Percentiles rank a stretch among this genome's conserved stretches.
phyloP scores from a whole-genome alignment of 2,888 invertebrate species.

The Hirtodrosophila histrioides region DNA sequence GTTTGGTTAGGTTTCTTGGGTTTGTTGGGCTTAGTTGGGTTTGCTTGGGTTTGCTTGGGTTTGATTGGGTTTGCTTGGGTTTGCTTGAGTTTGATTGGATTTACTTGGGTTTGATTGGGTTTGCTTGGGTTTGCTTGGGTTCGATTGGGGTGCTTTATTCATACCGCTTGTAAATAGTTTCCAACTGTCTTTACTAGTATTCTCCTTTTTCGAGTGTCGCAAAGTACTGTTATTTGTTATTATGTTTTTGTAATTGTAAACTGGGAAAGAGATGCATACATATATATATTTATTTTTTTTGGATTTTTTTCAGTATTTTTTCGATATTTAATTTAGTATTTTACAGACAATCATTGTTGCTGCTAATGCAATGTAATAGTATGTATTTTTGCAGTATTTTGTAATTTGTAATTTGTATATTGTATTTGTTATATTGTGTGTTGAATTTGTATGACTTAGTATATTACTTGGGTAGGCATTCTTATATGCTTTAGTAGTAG shows the following conservation, averaged over 20 bases:
- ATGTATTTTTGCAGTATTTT: slow-evolving; percentile 38
- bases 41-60: slow-evolving; percentile 2
- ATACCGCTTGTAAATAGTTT: slow-evolving; percentile 54
- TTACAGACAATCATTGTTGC: slow-evolving; percentile 44
- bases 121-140: slow-evolving; percentile 1
- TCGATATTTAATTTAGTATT: slow-evolving; percentile 31
- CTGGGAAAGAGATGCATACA: slow-evolving; percentile 13
- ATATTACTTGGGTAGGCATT: slow-evolving; percentile 5
- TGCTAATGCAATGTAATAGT: slow-evolving; percentile 27
- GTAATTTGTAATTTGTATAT: slow-evolving; percentile 5
- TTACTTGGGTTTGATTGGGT: slow-evolving; percentile 1
- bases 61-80: slow-evolving; percentile 1
- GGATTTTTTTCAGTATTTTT: slow-evolving; percentile 8
- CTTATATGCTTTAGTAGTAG: slow-evolving; percentile 24
- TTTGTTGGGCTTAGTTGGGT: slow-evolving; percentile 1
- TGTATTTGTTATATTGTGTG: background rate
- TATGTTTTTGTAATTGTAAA: slow-evolving; percentile 7
- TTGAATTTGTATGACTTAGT: slow-evolving; percentile 13
- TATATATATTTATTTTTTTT: slow-evolving; percentile 6
- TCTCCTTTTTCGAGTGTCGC: slow-evolving; percentile 19
- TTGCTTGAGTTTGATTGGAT: slow-evolving; percentile 2
- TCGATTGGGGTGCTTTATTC: slow-evolving; percentile 18
- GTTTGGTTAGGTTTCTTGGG: background rate
- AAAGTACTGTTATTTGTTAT: slow-evolving; percentile 11
- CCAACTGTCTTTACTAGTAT: slow-evolving; percentile 47